Evolutionary conservation across 2,113 vertebrate species (phyloP), one percentile per base, ranked within the genome.

Genomic region (Paraplagusia blochii): DNA sequence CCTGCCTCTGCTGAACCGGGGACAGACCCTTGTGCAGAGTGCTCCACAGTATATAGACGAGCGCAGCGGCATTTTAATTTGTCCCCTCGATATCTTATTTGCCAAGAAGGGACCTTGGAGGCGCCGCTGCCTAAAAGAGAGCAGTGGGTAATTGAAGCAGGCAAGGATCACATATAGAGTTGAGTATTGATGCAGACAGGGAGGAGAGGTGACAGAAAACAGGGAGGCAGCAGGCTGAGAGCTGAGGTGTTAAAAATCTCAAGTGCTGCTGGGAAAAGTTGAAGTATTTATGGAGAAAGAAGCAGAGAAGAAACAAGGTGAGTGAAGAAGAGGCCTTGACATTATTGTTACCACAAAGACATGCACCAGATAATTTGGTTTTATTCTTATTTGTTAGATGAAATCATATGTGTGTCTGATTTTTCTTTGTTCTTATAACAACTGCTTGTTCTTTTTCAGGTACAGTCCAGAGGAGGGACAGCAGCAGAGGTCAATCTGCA

Each of bases 1-100:
- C 22, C 22, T 29, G 22, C 22, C 22, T 29, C 22, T 29, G 22
- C 22, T 29, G 22, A 29, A 6, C 22, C 47, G 22, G 34, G 6
- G 0, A 1, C 46, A 57, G 57, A 57, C 22, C 29, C 56, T 9
- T 12, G 18, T 13, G 44, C 63, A 74, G 77, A 82, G 42, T 55
- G 53, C 39, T 5, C 11, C 42, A 58, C 56, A 70, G 73, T 76
- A 54, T 69, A 49, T 47, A 80, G 49, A 81, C 76, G 65, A 69
- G 60, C 53, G 53, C 63, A 43, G 62, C 36, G 8, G 40, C 65
- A 17, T 82, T 77, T 82, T 83, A 71, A 79, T 81, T 78, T 68
- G 72, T 58, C 70, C 68, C 49, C 53, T 70, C 65, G 5, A 82
- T 76, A 74, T 75, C 66, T 66, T 82, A 74, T 80, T 87, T 85